Percentiles rank a stretch among this genome's conserved stretches.
phyloP scores from a whole-genome alignment of 2,113 vertebrate species.

The Melanerpes aurifrons region DNA sequence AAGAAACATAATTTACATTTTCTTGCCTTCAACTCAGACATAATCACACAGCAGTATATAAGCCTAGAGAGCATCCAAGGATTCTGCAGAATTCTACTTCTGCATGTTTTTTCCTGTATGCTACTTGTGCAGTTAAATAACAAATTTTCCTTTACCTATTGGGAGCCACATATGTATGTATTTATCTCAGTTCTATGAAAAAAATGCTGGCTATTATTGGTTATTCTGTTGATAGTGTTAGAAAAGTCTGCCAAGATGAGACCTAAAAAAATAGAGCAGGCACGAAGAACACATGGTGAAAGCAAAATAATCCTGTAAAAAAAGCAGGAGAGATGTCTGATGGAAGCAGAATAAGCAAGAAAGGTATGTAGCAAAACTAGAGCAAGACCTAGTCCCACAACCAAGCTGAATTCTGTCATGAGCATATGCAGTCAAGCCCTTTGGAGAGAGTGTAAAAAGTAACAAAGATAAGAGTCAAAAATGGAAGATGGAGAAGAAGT shows the following conservation, averaged over 20 bases:
- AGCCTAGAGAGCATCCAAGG: background rate
- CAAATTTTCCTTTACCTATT: too few relatives aligned
- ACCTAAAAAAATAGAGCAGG: background rate
- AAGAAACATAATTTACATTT: background rate
- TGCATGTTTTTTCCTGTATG: too few relatives aligned
- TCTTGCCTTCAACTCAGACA: background rate
- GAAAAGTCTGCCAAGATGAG: background rate
- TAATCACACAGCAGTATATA: background rate
- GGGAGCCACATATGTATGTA: too few relatives aligned
- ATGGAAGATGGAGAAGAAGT: background rate
- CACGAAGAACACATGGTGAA: background rate
- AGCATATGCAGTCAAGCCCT: background rate
- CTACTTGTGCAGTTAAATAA: too few relatives aligned
- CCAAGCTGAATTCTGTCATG: background rate
- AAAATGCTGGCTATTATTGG: too few relatives aligned
- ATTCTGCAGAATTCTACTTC: background rate
- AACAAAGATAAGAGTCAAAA: background rate
- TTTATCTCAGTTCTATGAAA: too few relatives aligned
- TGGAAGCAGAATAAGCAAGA: background rate
- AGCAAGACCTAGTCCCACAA: background rate
- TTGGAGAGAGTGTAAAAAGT: background rate
- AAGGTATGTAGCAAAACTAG: background rate
- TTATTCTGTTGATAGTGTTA: too few relatives aligned
- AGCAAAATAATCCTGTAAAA: background rate
- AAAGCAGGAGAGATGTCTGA: background rate